These are phyloP conservation scores for Echeneis naucrates DNA, from an alignment of 2,797 vertebrate genomes.

Conservation along the genomic window DNA sequence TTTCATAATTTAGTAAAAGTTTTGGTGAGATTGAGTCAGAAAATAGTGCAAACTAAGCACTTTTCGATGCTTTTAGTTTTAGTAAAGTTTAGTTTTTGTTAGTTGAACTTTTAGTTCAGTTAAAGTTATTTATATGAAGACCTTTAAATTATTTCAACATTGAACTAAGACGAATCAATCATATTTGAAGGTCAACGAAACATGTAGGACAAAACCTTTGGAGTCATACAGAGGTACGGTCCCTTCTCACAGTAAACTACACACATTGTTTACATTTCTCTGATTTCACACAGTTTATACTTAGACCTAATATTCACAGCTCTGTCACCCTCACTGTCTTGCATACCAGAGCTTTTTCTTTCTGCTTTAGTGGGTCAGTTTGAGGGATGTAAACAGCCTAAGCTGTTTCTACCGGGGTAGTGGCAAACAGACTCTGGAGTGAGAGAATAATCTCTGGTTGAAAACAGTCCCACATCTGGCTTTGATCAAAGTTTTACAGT, in stretches of 20 bases:
- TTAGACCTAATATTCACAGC: conserved; percentile 1
- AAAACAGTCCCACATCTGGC: conserved; percentile 74
- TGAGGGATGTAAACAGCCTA: conserved; percentile 20
- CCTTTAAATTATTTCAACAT: too few species aligned
- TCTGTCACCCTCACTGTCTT: conserved; percentile 20
- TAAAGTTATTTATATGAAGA: too few species aligned
- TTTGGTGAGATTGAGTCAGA: too few species aligned
- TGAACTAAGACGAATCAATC: neutral
- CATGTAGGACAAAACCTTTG: neutral
- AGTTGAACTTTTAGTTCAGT: too few species aligned
- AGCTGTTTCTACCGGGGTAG: conserved; percentile 17
- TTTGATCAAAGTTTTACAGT: conserved; percentile 54
- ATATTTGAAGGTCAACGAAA: neutral
- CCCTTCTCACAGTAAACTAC: neutral
- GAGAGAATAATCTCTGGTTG: conserved; percentile 27
- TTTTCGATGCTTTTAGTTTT: too few species aligned
- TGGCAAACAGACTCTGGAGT: conserved; percentile 41
- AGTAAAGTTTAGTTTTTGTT: too few species aligned
- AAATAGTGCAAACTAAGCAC: too few species aligned
- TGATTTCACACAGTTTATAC: neutral
- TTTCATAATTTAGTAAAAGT: too few species aligned
- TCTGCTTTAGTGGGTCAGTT: neutral
- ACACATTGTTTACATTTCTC: neutral
- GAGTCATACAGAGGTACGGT: neutral
- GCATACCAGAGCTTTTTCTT: conserved; percentile 25